Evolutionary conservation across 2,888 invertebrate genomes (phyloP).

Genomic region (Cataglyphis livida): DNA sequence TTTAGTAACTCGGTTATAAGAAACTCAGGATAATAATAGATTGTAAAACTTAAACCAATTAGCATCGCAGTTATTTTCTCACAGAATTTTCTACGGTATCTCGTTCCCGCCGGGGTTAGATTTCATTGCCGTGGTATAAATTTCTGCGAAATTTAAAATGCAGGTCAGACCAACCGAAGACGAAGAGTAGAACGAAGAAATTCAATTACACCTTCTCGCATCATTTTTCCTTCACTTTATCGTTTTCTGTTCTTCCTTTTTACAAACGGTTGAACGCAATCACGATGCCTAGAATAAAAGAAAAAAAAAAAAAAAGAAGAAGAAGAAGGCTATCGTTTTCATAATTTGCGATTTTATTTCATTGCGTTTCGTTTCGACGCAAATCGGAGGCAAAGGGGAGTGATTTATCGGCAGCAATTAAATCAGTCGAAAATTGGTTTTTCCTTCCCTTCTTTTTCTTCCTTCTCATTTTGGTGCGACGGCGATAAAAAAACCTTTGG

Average conservation of each 20-base stretch:
- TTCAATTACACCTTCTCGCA: slow-evolving; percentile 23
- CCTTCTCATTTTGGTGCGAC: neutral
- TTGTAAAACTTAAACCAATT: slow-evolving; percentile 34
- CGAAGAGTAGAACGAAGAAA: slow-evolving; percentile 21
- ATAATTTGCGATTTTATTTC: neutral
- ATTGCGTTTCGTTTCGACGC: neutral
- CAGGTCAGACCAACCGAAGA: slow-evolving; percentile 10
- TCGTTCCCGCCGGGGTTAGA: neutral
- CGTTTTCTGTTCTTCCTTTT: neutral
- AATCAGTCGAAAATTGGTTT: slow-evolving; percentile 25
- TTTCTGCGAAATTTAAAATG: slow-evolving; percentile 34
- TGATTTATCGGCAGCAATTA: slow-evolving; percentile 42
- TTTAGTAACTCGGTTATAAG: neutral
- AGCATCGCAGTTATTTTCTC: slow-evolving; percentile 6
- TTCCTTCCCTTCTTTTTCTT: neutral
- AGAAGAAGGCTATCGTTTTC: slow-evolving; percentile 9
- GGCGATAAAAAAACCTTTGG: neutral
- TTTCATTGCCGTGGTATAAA: slow-evolving; percentile 27
- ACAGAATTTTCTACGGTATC: slow-evolving; percentile 16
- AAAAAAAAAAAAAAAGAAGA: neutral
- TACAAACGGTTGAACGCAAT: neutral
- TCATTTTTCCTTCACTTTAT: slow-evolving; percentile 2
- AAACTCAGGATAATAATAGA: slow-evolving; percentile 1
- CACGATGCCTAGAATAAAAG: neutral
- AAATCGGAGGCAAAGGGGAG: neutral